These are phyloP conservation scores for Drosophila ambigua DNA, from an alignment of 1,140 invertebrate species.

Conservation along the genomic window DNA sequence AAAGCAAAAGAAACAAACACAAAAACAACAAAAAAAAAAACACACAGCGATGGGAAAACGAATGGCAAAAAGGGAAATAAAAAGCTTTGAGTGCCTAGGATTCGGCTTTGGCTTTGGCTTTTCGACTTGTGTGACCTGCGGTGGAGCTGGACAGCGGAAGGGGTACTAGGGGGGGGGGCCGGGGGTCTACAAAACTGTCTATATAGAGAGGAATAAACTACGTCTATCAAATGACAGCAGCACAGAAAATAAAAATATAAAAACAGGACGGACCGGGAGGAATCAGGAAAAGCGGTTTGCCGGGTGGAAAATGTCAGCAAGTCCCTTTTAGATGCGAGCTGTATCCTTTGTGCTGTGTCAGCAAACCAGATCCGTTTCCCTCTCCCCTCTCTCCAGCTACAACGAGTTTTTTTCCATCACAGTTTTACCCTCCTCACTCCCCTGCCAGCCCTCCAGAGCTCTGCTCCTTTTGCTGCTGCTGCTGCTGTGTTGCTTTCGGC, in stretches of 20 bases:
- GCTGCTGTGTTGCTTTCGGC: constrained; percentile 19
- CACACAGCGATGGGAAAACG: background rate
- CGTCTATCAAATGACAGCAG: constrained; percentile 40
- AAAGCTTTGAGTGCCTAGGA: constrained; percentile 3
- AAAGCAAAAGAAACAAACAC: background rate
- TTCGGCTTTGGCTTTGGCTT: constrained; percentile 20
- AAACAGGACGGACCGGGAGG: no score
- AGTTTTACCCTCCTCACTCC: background rate
- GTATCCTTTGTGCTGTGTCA: constrained; percentile 47
- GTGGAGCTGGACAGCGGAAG: background rate
- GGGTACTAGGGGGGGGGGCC: background rate
- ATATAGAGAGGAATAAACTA: constrained; percentile 50
- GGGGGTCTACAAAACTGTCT: constrained; percentile 26
- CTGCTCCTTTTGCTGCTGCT: no score
- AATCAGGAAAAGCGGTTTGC: no score
- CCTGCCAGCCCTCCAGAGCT: background rate
- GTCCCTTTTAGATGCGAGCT: constrained; percentile 15
- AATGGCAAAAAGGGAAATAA: constrained; percentile 10
- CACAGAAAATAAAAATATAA: background rate
- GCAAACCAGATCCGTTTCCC: constrained; percentile 34
- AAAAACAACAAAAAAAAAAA: no score
- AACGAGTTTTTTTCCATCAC: background rate
- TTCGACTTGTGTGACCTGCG: constrained; percentile 26
- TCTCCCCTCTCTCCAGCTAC: no score
- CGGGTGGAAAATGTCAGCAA: constrained; percentile 14